A percentile compares a stretch with the other conserved stretches of the same genome.
Evolutionary conservation across 1,140 invertebrate genomes (phyloP).

Genomic region (Cotesia chilonis): DNA sequence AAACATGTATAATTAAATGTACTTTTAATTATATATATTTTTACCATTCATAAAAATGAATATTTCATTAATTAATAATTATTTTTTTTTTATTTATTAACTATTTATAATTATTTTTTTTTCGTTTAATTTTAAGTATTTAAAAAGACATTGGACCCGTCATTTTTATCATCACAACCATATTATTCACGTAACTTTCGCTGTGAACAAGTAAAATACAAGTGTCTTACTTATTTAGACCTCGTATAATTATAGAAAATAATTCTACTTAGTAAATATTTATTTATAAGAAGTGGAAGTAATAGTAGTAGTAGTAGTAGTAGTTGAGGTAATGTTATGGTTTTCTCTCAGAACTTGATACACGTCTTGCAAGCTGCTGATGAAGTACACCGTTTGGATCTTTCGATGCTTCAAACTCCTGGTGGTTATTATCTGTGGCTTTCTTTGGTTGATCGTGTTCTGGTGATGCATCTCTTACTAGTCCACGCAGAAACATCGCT

Average conservation of each 20-base stretch:
- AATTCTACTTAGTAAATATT: too few relatives aligned
- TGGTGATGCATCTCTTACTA: constrained; percentile 73
- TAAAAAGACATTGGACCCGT: constrained; percentile 10
- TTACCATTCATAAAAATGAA: too few relatives aligned
- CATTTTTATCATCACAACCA: constrained; percentile 28
- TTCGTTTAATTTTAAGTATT: neutral
- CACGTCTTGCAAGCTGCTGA: constrained; percentile 58
- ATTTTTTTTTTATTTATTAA: neutral
- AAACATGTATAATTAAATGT: too few relatives aligned
- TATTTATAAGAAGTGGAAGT: too few relatives aligned
- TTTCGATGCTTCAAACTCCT: constrained; percentile 45
- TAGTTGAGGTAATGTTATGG: constrained; percentile 47
- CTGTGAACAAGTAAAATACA: constrained; percentile 5
- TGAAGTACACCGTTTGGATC: constrained; percentile 53
- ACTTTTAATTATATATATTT: too few relatives aligned
- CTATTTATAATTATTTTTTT: neutral
- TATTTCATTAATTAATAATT: too few relatives aligned
- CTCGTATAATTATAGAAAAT: neutral
- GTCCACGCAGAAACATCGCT: constrained; percentile 70
- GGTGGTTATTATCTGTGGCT: constrained; percentile 9
- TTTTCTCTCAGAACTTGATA: constrained; percentile 62
- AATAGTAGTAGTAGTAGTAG: neutral
- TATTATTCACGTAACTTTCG: constrained; percentile 26
- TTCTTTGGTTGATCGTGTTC: constrained; percentile 36
- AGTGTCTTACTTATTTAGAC: constrained; percentile 10